Conservation (phyloP, 2,888 invertebrate species). For the Herminia tarsipennalis region DNA sequence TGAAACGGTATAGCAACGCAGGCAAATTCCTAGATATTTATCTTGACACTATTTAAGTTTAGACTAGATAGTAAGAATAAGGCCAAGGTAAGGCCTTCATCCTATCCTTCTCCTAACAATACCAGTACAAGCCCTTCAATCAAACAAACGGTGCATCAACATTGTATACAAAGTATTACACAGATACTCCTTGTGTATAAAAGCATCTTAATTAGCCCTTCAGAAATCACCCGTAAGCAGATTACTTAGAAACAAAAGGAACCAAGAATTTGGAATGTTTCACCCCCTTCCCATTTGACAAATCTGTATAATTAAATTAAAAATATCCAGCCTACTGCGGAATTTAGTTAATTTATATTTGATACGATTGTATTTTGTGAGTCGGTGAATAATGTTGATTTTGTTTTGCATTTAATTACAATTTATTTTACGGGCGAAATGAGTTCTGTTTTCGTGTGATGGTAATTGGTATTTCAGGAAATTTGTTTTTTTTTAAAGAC, state of each 20-base stretch:
- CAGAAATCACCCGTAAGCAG: slow-evolving; percentile 38
- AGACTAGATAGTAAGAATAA: background rate
- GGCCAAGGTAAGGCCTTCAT: no score
- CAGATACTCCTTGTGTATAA: slow-evolving; percentile 24
- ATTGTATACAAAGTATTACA: slow-evolving; percentile 12
- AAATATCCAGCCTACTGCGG: slow-evolving; percentile 30
- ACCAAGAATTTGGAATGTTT: slow-evolving; percentile 20
- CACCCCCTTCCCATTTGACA: slow-evolving; percentile 33
- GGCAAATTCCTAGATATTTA: no score
- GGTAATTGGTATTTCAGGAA: background rate
- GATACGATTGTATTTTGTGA: slow-evolving; percentile 31
- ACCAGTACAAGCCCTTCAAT: slow-evolving; percentile 19
- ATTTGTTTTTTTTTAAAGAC: background rate
- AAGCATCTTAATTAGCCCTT: slow-evolving; percentile 37
- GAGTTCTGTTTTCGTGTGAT: background rate
- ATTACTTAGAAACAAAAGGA: slow-evolving; percentile 44
- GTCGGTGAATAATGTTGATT: slow-evolving; percentile 13
- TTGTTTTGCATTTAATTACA: slow-evolving; percentile 11
- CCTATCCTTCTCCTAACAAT: slow-evolving; percentile 6
- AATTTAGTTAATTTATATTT: slow-evolving; percentile 35
- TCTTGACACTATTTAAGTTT: no score
- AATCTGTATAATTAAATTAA: slow-evolving; percentile 42
- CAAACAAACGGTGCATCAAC: slow-evolving; percentile 22
- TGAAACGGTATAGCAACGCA: no score
- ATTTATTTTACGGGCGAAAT: slow-evolving; percentile 1